Evolutionary conservation across 2,888 invertebrate species (phyloP).

Genomic region (Chloroclystis v-ata): DNA sequence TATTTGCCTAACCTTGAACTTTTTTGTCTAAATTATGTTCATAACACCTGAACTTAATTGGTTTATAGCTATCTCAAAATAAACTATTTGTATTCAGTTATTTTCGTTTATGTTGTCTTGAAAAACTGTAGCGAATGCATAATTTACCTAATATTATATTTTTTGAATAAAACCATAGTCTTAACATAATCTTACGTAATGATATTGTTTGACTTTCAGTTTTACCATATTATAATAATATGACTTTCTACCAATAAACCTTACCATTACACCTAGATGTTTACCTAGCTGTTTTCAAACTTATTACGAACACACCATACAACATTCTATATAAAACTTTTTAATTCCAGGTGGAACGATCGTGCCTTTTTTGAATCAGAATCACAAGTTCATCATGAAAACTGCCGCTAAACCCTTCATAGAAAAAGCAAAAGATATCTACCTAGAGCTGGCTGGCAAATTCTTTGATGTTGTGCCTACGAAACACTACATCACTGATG

Average conservation of each 20-base stretch:
- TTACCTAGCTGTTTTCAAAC: too few relatives aligned
- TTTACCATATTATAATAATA: too few relatives aligned
- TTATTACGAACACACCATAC: too few relatives aligned
- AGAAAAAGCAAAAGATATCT: conserved; percentile 34
- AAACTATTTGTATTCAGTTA: background rate
- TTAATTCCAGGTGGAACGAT: conserved; percentile 18
- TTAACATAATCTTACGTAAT: too few relatives aligned
- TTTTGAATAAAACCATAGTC: too few relatives aligned
- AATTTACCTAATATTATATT: too few relatives aligned
- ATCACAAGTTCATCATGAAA: conserved; percentile 35
- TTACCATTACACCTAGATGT: too few relatives aligned
- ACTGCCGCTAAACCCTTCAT: conserved; percentile 35
- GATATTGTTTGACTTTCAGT: too few relatives aligned
- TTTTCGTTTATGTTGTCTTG: background rate
- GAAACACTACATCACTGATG: conserved; percentile 30
- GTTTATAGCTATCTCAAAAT: background rate
- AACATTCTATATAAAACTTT: too few relatives aligned
- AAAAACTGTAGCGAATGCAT: too few relatives aligned
- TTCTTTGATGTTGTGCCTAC: conserved; percentile 29
- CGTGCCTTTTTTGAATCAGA: conserved; percentile 36
- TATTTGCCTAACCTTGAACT: background rate
- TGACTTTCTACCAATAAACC: too few relatives aligned
- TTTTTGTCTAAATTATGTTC: background rate
- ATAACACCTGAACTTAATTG: background rate
- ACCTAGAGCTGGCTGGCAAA: conserved; percentile 20